Conservation (phyloP, 2,888 invertebrate species). For the Pachycephus smyrnensis region DNA sequence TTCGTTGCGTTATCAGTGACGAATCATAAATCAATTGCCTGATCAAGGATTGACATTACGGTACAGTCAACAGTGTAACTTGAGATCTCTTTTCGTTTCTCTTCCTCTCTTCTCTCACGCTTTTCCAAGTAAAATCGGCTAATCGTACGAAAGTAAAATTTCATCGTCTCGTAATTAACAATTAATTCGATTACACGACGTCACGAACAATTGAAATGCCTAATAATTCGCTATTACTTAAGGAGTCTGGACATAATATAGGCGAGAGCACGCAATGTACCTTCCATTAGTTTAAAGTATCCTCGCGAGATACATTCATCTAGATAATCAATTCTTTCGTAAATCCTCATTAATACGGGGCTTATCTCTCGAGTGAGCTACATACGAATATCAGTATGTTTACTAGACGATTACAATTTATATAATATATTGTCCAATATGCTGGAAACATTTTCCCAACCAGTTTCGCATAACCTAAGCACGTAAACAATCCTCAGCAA, state of each 20-base stretch:
- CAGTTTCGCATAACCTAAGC: neutral
- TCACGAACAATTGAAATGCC: neutral
- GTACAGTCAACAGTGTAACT: neutral
- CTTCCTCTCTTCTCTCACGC: neutral
- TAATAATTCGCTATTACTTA: neutral
- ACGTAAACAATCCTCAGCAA: neutral
- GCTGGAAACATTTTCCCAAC: slow-evolving; percentile 2
- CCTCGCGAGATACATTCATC: neutral
- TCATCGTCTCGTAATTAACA: neutral
- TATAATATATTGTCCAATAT: slow-evolving; percentile 53
- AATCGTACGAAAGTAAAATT: neutral
- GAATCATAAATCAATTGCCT: neutral
- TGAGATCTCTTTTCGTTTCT: neutral
- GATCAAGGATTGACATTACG: neutral
- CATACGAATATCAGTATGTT: slow-evolving; percentile 39
- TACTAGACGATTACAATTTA: slow-evolving; percentile 46
- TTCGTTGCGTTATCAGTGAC: neutral
- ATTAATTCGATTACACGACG: neutral
- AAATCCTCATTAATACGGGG: neutral
- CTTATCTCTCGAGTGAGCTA: slow-evolving; percentile 36
- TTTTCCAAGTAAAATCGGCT: neutral
- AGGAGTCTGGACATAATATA: neutral
- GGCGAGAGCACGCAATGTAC: neutral
- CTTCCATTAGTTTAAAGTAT: neutral
- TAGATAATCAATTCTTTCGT: neutral